phyloP scores from a whole-genome alignment of 2,797 vertebrate species.

The Dromococcyx pavoninus region DNA sequence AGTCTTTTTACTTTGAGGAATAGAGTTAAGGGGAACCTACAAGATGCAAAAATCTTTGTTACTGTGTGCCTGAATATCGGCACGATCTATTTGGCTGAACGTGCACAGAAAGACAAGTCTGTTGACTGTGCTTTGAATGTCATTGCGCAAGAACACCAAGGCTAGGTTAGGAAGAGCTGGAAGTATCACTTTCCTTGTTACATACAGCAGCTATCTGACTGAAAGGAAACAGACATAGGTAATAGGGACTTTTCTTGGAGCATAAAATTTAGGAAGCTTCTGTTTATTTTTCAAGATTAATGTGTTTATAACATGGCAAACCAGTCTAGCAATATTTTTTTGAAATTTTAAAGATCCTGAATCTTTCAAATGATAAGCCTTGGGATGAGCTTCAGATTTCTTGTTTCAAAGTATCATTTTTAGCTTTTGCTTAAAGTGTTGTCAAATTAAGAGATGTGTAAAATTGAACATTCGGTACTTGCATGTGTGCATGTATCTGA shows the following conservation, averaged over 20 bases:
- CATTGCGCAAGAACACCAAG: fast-evolving
- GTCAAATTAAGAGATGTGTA: background rate
- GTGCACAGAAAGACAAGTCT: background rate
- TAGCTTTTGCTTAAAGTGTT: background rate
- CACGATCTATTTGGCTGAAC: background rate
- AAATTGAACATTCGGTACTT: background rate
- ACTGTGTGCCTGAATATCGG: background rate
- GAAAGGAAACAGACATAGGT: background rate
- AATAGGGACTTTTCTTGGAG: background rate
- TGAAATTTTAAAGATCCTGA: background rate
- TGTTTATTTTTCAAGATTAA: background rate
- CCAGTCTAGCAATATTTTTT: background rate
- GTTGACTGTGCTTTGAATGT: background rate
- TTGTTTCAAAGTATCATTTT: background rate
- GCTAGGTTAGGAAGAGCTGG: background rate
- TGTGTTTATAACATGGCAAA: background rate
- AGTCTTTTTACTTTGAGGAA: background rate
- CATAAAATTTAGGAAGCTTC: background rate
- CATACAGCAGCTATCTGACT: background rate
- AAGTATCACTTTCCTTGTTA: background rate
- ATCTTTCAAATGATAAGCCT: background rate
- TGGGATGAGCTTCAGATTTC: background rate
- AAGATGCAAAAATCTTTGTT: background rate
- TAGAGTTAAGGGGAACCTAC: background rate
- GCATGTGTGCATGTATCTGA: background rate